Evolutionary conservation across 2,797 vertebrate genomes (phyloP), one percentile per base, ranked within the genome.

Genomic region (Florisuga fusca): DNA sequence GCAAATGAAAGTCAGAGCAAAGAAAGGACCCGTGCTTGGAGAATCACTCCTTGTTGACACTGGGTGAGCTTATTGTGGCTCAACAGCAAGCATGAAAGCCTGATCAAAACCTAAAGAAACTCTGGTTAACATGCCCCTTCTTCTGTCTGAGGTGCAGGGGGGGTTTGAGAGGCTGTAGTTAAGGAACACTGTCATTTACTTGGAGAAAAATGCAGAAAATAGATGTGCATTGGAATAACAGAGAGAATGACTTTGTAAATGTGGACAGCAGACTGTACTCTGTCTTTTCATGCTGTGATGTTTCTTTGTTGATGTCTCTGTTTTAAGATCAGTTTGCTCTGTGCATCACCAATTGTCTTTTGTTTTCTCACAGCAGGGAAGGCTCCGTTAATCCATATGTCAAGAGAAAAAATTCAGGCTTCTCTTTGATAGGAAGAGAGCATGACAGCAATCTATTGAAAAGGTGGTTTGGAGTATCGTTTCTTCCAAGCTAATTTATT

Each of bases 291-390:
- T 59, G 90, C 97, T 97, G 96, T 98, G 97, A 84, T 96, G 91
- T 95, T 95, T 87, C 95, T 98, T 98, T 98, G 98, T 94, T 97
- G 96, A 97, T 95, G 95, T 96, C 97, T 98, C 96, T 97, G 97
- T 97, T 97, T 98, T 97, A 94, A 97, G 97, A 97, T 97, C 93
- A 96, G 93, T 90, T 97, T 97, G 96, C 94, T 97, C 96, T 94
- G 93, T 96, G 97, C 97, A 96, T 97, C 97, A 96, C 92, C 96
- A 97, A 97, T 97, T 96, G 97, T 82, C 97, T 98, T 98, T 98
- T 98, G 97, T 98, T 98, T 98, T 94, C 96, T 94, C 95, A 3
- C 97, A 94, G 97, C 95, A 92, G 97, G 97, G 95, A 97, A 97
- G 97, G 89, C 94, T 94, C 90, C 78, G 97, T 97, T 97, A 98